A percentile compares a stretch with the other conserved stretches of the same genome.
Conservation (phyloP, 2,113 vertebrate genomes). For the Macaca nemestrina region DNA sequence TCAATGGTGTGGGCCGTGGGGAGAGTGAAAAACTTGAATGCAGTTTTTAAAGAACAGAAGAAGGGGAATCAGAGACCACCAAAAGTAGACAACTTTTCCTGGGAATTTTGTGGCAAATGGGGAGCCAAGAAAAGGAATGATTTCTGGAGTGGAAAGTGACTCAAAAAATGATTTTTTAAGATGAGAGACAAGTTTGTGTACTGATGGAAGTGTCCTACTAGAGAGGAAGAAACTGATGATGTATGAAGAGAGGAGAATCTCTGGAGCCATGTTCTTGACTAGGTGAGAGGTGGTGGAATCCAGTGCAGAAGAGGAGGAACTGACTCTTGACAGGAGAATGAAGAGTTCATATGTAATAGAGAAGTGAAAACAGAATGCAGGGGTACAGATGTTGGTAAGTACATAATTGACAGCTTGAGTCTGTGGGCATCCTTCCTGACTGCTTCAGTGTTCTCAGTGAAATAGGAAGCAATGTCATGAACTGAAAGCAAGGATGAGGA, state of each 20-base stretch:
- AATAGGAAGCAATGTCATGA: background rate
- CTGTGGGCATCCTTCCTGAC: background rate
- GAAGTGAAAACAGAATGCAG: background rate
- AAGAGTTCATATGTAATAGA: background rate
- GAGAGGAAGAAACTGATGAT: background rate
- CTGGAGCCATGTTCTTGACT: background rate
- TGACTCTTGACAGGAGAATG: background rate
- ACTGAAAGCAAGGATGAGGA: background rate
- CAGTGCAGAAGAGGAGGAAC: background rate
- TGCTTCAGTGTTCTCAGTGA: background rate
- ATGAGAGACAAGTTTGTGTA: background rate
- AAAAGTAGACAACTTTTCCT: background rate
- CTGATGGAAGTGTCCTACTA: background rate
- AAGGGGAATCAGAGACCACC: background rate
- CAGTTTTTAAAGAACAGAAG: background rate
- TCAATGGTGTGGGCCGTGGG: background rate
- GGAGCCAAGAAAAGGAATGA: background rate
- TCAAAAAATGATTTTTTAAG: background rate
- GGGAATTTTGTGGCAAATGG: background rate
- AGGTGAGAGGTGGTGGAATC: background rate
- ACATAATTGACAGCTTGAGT: background rate
- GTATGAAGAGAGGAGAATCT: background rate
- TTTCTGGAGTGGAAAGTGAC: background rate
- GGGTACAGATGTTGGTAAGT: background rate
- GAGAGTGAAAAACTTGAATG: background rate